Evolutionary conservation across 1,140 invertebrate genomes (phyloP).

Genomic region (Calliphora vicina): DNA sequence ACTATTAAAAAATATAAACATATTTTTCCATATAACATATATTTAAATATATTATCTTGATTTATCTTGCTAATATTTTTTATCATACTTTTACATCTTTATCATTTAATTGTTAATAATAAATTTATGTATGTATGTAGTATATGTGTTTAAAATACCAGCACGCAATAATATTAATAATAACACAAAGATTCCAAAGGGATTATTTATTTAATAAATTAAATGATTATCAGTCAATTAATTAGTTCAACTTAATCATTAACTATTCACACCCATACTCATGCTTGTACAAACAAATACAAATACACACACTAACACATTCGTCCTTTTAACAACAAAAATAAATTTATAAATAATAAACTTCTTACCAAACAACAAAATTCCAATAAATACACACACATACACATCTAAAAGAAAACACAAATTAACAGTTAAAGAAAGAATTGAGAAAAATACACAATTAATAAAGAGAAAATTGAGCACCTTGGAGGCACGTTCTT

Average conservation of each 20-base stretch:
- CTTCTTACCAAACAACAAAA: neutral
- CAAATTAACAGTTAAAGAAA: neutral
- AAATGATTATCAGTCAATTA: conserved; percentile 17
- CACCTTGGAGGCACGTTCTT: conserved; percentile 1
- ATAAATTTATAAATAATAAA: neutral
- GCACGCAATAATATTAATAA: neutral
- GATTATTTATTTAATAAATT: conserved; percentile 15
- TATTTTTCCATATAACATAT: too few relatives aligned
- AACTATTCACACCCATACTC: neutral
- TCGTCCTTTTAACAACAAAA: neutral
- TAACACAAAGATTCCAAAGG: neutral
- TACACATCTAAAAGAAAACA: neutral
- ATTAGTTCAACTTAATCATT: conserved; percentile 10
- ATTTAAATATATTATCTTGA: neutral
- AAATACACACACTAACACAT: neutral
- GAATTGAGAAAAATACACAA: neutral
- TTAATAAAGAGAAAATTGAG: neutral
- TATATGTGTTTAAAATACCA: neutral
- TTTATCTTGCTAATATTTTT: neutral
- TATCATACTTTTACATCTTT: conserved; percentile 8
- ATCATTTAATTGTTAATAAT: conserved; percentile 1
- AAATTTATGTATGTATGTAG: neutral
- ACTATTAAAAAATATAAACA: too few relatives aligned
- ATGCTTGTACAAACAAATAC: too few relatives aligned
- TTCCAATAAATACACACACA: neutral